Evolutionary conservation across 2,113 vertebrate species (phyloP).

Genomic region (Chaetura pelagica): DNA sequence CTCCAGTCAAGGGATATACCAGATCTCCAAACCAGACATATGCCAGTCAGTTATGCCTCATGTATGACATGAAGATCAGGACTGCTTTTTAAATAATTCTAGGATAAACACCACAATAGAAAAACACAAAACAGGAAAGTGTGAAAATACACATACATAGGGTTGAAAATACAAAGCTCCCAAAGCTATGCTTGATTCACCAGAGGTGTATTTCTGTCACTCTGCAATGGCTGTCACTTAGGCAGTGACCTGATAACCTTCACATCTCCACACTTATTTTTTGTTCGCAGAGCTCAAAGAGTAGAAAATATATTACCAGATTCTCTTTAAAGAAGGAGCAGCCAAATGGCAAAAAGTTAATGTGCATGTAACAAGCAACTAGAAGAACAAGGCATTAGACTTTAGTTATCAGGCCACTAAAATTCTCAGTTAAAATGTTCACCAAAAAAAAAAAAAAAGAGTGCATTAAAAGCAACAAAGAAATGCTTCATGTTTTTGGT

Average conservation of each 20-base stretch:
- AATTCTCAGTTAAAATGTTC: not conserved
- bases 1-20: not conserved
- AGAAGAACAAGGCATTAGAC: not conserved
- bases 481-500: not conserved
- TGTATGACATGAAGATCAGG: not conserved
- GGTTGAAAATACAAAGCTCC: not conserved
- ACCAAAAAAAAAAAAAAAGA: not conserved
- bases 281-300: not conserved
- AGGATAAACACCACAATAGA: not conserved
- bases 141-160: not conserved
- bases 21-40: rapidly evolving
- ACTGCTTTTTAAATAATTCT: not conserved
- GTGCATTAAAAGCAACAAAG: not conserved
- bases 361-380: not conserved
- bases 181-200: not conserved
- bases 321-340: not conserved
- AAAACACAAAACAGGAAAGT: not conserved
- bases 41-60: not conserved
- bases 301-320: not conserved
- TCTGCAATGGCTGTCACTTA: not conserved
- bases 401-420: not conserved
- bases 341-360: not conserved
- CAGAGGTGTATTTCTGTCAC: not conserved
- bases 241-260: not conserved
- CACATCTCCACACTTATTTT: not conserved